These are phyloP conservation scores for Eilema caniola DNA, from an alignment of 2,888 invertebrate species.

Conservation along the genomic window DNA sequence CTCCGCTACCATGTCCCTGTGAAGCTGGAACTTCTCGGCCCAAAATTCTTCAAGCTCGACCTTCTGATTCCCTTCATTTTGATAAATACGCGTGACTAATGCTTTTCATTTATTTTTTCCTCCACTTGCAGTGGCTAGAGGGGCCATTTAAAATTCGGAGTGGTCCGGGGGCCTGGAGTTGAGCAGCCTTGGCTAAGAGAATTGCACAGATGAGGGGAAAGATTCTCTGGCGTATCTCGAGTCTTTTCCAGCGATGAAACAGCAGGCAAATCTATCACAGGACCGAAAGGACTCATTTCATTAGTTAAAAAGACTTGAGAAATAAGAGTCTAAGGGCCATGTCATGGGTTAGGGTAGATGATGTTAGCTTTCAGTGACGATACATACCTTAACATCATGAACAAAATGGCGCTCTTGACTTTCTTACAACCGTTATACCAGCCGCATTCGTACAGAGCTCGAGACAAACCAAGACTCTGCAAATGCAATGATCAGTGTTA, in stretches of 20 bases:
- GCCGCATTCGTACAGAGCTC: constrained; percentile 58
- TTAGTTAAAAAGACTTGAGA: not conserved
- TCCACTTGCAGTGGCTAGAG: too few species aligned
- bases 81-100: too few species aligned
- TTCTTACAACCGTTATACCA: constrained; percentile 58
- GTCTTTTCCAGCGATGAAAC: not conserved
- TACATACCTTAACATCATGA: constrained; percentile 58
- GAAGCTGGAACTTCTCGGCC: too few species aligned
- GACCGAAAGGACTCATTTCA: not conserved
- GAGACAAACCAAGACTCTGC: constrained; percentile 54
- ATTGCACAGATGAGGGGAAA: too few species aligned
- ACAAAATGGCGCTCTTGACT: constrained; percentile 50
- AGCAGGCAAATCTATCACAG: not conserved
- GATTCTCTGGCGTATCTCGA: not conserved
- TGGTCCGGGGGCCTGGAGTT: too few species aligned
- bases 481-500: constrained; percentile 16
- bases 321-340: not conserved
- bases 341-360: not conserved
- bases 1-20: too few species aligned
- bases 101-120: too few species aligned
- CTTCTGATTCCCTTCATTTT: too few species aligned
- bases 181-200: too few species aligned
- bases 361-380: not conserved
- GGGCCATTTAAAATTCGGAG: too few species aligned
- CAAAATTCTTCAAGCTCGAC: too few species aligned